Evolutionary conservation across 2,113 vertebrate species (phyloP).

Genomic region (Nymphicus hollandicus): DNA sequence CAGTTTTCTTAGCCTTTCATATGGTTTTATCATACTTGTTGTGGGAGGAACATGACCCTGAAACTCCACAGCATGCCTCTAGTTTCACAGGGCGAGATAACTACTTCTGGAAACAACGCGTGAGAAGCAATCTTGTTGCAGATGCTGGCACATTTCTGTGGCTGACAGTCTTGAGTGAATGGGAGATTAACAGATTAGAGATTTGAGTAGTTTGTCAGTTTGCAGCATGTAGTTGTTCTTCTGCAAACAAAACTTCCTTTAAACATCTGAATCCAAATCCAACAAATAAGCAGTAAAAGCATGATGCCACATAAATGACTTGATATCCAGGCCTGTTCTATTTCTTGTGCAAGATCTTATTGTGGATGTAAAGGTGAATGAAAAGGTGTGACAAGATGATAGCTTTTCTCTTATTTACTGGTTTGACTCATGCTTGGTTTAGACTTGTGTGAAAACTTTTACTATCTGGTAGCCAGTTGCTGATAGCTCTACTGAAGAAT

Average conservation of each 20-base stretch:
- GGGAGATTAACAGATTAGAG: background rate
- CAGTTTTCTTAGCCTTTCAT: background rate
- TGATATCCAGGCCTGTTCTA: background rate
- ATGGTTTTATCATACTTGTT: background rate
- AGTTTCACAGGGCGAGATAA: background rate
- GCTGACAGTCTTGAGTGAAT: background rate
- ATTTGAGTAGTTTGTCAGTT: background rate
- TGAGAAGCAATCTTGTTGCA: background rate
- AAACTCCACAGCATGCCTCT: background rate
- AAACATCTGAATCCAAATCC: background rate
- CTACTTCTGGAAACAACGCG: background rate
- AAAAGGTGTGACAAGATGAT: background rate
- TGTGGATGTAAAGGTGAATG: background rate
- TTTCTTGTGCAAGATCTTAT: background rate
- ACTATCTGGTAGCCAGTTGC: background rate
- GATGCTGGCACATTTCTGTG: background rate
- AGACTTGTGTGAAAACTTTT: background rate
- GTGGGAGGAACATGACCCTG: fast-evolving
- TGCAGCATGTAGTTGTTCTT: background rate
- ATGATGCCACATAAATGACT: background rate
- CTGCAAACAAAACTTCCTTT: background rate
- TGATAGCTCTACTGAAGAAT: background rate
- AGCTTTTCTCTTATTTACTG: background rate
- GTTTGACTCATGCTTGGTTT: background rate
- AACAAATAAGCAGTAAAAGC: background rate